Percentiles rank a stretch among this genome's conserved stretches.
Conservation (phyloP, 2,797 vertebrate species). For the Neosalanx taihuensis region DNA sequence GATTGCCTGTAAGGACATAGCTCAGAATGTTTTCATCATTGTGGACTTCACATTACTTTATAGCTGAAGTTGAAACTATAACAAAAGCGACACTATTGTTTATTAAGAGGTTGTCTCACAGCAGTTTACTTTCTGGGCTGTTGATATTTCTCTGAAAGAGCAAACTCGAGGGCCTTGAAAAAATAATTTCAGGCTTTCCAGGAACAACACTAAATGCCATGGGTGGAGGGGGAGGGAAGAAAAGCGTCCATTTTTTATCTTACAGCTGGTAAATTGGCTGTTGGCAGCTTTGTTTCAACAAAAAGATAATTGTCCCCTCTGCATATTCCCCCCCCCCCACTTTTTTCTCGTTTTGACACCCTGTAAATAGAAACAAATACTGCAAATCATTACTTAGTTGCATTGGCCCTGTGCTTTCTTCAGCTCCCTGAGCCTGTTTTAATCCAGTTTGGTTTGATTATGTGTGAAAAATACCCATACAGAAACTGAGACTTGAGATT, state of each 20-base stretch:
- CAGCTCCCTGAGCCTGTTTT: slow-evolving; percentile 4
- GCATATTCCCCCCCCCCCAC: background rate
- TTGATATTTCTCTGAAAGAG: too few relatives aligned
- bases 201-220: slow-evolving; percentile 7
- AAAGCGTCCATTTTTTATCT: background rate
- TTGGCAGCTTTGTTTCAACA: too few relatives aligned
- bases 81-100: too few relatives aligned
- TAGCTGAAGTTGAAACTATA: too few relatives aligned
- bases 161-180: too few relatives aligned
- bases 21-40: too few relatives aligned
- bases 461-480: slow-evolving; percentile 11
- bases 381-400: slow-evolving; percentile 7
- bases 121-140: too few relatives aligned
- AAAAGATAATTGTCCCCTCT: too few relatives aligned
- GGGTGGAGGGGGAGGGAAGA: background rate
- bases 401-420: background rate
- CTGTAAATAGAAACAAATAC: slow-evolving; percentile 7
- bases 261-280: background rate
- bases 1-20: too few relatives aligned
- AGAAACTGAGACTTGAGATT: slow-evolving; percentile 7
- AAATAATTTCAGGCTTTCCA: background rate
- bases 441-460: slow-evolving; percentile 33
- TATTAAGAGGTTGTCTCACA: too few relatives aligned
- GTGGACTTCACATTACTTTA: too few relatives aligned
- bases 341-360: background rate